Percentiles rank a stretch among this genome's conserved stretches.
phyloP scores from a whole-genome alignment of 2,797 vertebrate species.

The Hipposideros larvatus region DNA sequence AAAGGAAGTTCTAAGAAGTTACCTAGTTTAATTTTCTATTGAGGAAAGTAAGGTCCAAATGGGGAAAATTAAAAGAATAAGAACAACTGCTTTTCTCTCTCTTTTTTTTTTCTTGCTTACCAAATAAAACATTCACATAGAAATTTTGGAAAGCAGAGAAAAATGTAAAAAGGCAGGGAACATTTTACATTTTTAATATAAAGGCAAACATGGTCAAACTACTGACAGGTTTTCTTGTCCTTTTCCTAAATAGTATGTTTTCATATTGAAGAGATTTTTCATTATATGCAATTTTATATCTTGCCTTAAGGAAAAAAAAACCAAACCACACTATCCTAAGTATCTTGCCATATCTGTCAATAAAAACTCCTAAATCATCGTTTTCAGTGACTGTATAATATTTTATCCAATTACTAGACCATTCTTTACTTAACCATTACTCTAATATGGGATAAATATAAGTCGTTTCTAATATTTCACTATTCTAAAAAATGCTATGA shows the following conservation, averaged over 20 bases:
- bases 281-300: slow-evolving; percentile 2
- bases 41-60: not conserved
- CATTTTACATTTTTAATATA: slow-evolving; percentile 36
- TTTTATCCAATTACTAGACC: not conserved
- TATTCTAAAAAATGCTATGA: slow-evolving; percentile 48
- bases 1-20: not conserved
- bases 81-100: not conserved
- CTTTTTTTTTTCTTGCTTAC: not conserved
- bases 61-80: not conserved
- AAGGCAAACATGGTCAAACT: slow-evolving; percentile 43
- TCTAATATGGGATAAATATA: slow-evolving; percentile 6
- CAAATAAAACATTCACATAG: slow-evolving; percentile 25
- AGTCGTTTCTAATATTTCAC: slow-evolving; percentile 44
- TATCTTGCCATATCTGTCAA: not conserved
- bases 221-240: slow-evolving; percentile 37
- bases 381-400: slow-evolving; percentile 39
- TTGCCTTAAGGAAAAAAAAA: not conserved
- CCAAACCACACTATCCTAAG: not conserved
- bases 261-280: slow-evolving; percentile 5
- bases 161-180: slow-evolving; percentile 26
- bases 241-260: not conserved
- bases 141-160: slow-evolving; percentile 49
- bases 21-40: slow-evolving; percentile 33
- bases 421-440: slow-evolving; percentile 46
- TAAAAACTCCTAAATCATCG: slow-evolving; percentile 52